Evolutionary conservation across 2,797 vertebrate species (phyloP), one percentile per base, ranked within the genome.

Genomic region (Dendrocincla tyrannina): DNA sequence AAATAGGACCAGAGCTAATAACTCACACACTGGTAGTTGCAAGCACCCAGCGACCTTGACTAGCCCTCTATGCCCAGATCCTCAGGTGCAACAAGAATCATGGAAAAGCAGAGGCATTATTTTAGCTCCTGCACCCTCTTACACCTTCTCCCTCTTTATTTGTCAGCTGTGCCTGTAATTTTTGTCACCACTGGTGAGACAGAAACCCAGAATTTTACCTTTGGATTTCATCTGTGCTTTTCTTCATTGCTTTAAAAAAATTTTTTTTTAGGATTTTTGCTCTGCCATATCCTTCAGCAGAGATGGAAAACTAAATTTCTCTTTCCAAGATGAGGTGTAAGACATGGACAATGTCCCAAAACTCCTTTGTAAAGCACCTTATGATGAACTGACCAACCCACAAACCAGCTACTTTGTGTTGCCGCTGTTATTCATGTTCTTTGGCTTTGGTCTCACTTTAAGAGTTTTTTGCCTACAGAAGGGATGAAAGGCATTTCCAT

Each of bases 1-100:
- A 89, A 94, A 90, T 84, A 93, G 62, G 85, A 84, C 35, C n/a
- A 17, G 60, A 85, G 66, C 76, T 85, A 95, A 67, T 84, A 81
- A 84, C 66, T 66, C n/a, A 17, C 53, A 56, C 18, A 4, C 23
- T 33, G 53, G 75, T 77, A 47, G 46, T 22, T 80, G 9, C 56
- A 15, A 60, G 85, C 47, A 75, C 58, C 19, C 49, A 12, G 37
- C 0, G 24, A 93, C 94, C 95, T 86, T 91, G 62, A 69, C 28
- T 3, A 92, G 68, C 69, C 60, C 75, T 91, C 72, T 49, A 13
- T 2, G 2, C 56, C 70, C 59, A 64, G 50, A 35, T 44, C 69
- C 39, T 56, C 73, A 41, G 75, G 89, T 75, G 33, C 55, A 47
- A 27, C 13, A 30, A 33, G 44, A 80, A 8, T 41, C 1, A 1